Evolutionary conservation across 2,797 vertebrate species (phyloP).

Genomic region (Pseudochaenichthys georgianus): DNA sequence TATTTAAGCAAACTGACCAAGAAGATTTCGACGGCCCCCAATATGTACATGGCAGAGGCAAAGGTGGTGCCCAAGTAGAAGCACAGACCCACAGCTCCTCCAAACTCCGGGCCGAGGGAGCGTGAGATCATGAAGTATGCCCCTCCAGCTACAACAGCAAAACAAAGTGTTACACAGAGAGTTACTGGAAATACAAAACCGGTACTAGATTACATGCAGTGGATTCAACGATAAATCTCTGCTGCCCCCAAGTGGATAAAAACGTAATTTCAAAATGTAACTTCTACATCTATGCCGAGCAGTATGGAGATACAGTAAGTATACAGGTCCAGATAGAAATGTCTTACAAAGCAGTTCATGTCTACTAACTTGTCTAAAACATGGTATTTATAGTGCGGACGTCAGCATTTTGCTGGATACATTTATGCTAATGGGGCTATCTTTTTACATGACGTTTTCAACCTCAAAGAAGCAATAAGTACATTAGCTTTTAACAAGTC

Average conservation of each 20-base stretch:
- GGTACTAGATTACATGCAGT: not conserved
- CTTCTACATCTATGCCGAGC: not conserved
- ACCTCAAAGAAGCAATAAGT: too few relatives aligned
- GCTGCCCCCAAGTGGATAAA: constrained; percentile 42
- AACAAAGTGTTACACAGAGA: constrained; percentile 29
- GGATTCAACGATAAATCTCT: constrained; percentile 7
- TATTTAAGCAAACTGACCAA: constrained; percentile 86
- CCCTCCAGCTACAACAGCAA: constrained; percentile 90
- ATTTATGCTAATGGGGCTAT: not conserved
- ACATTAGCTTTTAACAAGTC: too few relatives aligned
- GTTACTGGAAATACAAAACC: not conserved
- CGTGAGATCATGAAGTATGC: constrained; percentile 99
- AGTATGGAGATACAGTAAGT: not conserved
- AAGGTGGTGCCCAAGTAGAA: constrained; percentile 99
- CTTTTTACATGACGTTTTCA: too few relatives aligned
- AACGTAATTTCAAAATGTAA: not conserved
- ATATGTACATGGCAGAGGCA: constrained; percentile 98
- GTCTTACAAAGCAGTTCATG: not conserved
- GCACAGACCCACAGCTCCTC: constrained; percentile 97
- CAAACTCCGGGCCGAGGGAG: constrained; percentile 97
- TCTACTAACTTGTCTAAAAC: too few relatives aligned
- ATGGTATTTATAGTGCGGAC: not conserved
- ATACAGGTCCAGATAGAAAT: not conserved
- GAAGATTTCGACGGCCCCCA: constrained; percentile 98
- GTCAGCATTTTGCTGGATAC: not conserved